A percentile compares a stretch with the other conserved stretches of the same genome.
Conservation (phyloP, 2,113 vertebrate species). For the Condylura cristata region DNA sequence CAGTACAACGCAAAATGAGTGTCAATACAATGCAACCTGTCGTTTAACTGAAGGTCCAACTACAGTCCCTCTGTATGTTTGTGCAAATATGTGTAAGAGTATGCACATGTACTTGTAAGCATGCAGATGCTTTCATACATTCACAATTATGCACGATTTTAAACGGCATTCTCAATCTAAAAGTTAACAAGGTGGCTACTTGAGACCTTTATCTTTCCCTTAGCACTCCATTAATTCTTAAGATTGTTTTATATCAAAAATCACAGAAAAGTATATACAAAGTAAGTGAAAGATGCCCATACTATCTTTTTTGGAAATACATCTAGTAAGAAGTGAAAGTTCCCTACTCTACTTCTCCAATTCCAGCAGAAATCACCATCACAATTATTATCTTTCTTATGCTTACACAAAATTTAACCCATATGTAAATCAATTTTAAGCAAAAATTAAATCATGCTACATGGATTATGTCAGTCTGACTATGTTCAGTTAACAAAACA, state of each 20-base stretch:
- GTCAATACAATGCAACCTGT: background rate
- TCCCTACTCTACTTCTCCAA: background rate
- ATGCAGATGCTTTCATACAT: no score
- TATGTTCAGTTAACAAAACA: slow-evolving; percentile 32
- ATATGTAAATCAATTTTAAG: background rate
- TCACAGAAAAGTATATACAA: background rate
- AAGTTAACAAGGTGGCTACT: background rate
- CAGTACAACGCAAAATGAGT: background rate
- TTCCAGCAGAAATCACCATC: background rate
- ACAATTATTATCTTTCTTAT: background rate
- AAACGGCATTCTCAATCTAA: background rate
- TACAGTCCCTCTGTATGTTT: background rate
- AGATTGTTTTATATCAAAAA: slow-evolving; percentile 5
- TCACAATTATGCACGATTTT: background rate
- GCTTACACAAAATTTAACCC: background rate
- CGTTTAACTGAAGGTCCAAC: background rate
- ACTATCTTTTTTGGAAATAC: background rate
- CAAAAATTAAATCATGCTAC: slow-evolving; percentile 22
- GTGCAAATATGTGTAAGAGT: no score
- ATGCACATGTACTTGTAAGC: no score
- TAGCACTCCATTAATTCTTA: background rate
- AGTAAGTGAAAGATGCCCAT: background rate
- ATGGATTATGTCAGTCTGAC: background rate
- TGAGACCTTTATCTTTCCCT: background rate
- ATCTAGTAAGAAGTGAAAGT: background rate